phyloP scores from a whole-genome alignment of 2,797 vertebrate genomes.

The Salmo trutta region DNA sequence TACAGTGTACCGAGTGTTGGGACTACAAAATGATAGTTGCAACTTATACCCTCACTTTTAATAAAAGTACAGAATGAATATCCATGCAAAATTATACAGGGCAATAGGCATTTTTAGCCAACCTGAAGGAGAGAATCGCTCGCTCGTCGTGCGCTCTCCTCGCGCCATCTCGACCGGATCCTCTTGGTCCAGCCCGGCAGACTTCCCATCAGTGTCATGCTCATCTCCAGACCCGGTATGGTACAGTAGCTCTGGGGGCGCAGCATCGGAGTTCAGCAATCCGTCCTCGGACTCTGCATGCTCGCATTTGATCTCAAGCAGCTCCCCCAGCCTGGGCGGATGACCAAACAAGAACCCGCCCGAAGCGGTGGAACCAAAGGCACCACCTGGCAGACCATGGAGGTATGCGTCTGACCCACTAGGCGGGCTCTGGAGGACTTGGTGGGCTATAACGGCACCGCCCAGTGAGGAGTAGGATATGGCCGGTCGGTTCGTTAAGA shows the following conservation, averaged over 20 bases:
- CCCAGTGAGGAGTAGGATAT: conserved; percentile 79
- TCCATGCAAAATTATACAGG: neutral
- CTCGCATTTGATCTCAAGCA: conserved; percentile 86
- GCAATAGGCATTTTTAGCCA: neutral
- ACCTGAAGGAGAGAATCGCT: conserved; percentile 84
- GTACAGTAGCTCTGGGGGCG: conserved; percentile 75
- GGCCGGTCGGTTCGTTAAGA: conserved; percentile 81
- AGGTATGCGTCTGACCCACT: conserved; percentile 63
- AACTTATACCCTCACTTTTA: neutral
- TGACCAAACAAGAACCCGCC: conserved; percentile 76
- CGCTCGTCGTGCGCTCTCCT: conserved; percentile 72
- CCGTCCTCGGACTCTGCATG: conserved; percentile 81
- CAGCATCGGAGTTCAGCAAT: conserved; percentile 73
- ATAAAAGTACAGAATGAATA: neutral
- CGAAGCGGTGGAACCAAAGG: conserved; percentile 64
- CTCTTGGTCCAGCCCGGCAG: conserved; percentile 64
- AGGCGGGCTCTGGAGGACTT: conserved; percentile 75
- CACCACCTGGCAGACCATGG: conserved; percentile 49
- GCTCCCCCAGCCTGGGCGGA: conserved; percentile 70
- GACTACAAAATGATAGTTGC: neutral
- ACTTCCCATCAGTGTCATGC: conserved; percentile 75
- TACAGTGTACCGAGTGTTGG: no score
- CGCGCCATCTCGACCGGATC: conserved; percentile 67
- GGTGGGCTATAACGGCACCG: conserved; percentile 74
- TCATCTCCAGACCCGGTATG: conserved; percentile 82